A percentile compares a stretch with the other conserved stretches of the same genome.
phyloP scores from a whole-genome alignment of 2,113 vertebrate genomes.

The Turdus rufiventris region DNA sequence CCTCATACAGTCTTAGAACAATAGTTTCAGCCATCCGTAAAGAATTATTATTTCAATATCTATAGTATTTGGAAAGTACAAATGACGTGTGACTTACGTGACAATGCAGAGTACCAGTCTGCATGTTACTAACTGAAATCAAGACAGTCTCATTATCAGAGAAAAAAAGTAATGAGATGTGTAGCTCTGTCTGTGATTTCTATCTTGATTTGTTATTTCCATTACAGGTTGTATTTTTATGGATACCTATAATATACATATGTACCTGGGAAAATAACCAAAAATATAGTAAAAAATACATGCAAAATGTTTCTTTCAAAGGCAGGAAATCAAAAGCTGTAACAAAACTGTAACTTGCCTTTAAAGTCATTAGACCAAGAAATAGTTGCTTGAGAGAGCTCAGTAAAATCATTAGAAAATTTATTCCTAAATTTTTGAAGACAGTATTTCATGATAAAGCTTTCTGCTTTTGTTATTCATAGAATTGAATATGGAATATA shows the following conservation, averaged over 20 bases:
- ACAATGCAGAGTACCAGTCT: neutral
- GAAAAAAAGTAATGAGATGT: neutral
- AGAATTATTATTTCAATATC: neutral
- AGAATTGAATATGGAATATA: neutral
- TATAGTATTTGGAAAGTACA: neutral
- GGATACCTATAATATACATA: neutral
- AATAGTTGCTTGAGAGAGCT: neutral
- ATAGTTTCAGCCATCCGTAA: neutral
- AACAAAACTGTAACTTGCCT: neutral
- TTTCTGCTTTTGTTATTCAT: neutral
- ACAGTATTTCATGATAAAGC: neutral
- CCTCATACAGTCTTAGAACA: neutral
- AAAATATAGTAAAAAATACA: neutral
- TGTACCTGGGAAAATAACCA: neutral
- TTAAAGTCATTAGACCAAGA: neutral
- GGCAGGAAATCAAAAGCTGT: neutral
- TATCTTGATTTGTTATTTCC: neutral
- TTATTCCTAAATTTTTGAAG: neutral
- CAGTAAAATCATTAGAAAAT: neutral
- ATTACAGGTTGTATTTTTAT: neutral
- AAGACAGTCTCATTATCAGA: neutral
- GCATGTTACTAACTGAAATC: neutral
- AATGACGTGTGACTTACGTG: neutral
- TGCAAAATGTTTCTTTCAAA: neutral
- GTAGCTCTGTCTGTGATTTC: neutral